Percentiles rank a stretch among this genome's conserved stretches.
Conservation (phyloP, 2,888 invertebrate genomes). For the Andrena bucephala region DNA sequence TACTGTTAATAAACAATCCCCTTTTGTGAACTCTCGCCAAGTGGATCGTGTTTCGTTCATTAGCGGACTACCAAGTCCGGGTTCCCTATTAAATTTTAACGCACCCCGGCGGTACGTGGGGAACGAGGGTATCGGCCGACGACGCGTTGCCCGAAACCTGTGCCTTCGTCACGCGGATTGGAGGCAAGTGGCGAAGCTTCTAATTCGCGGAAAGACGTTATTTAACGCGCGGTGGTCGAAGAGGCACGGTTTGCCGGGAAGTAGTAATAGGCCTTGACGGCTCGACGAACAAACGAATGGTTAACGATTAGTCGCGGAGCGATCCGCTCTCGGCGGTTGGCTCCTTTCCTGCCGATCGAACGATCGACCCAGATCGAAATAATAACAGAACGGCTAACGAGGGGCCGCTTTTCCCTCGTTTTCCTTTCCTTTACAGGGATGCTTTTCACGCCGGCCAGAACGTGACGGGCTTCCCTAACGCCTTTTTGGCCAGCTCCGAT, state of each 20-base stretch:
- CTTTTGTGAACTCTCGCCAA: slow-evolving; percentile 3
- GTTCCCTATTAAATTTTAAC: slow-evolving; percentile 35
- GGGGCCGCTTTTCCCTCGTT: slow-evolving; percentile 64
- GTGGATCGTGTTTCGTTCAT: slow-evolving; percentile 48
- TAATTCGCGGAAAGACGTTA: neutral
- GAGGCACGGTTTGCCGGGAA: neutral
- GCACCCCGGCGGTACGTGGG: neutral
- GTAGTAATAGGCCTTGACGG: neutral
- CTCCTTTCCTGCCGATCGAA: slow-evolving; percentile 59
- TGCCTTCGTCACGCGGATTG: neutral
- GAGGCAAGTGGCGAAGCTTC: neutral
- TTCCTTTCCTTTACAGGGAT: slow-evolving; percentile 63
- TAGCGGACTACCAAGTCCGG: slow-evolving; percentile 33
- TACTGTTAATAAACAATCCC: slow-evolving; percentile 32
- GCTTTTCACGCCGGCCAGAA: slow-evolving; percentile 67
- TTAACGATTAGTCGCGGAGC: slow-evolving; percentile 62
- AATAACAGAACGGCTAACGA: slow-evolving; percentile 73
- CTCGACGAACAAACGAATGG: slow-evolving; percentile 38
- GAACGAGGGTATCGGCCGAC: neutral
- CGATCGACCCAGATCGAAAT: slow-evolving; percentile 72
- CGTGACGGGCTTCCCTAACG: slow-evolving; percentile 71
- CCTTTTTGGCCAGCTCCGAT: slow-evolving; percentile 58
- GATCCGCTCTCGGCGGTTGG: slow-evolving; percentile 49
- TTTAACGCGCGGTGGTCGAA: neutral
- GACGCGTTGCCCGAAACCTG: neutral